Conservation (phyloP, 64 coral and sea anemone species). For the Stichodactyla mertensii region DNA sequence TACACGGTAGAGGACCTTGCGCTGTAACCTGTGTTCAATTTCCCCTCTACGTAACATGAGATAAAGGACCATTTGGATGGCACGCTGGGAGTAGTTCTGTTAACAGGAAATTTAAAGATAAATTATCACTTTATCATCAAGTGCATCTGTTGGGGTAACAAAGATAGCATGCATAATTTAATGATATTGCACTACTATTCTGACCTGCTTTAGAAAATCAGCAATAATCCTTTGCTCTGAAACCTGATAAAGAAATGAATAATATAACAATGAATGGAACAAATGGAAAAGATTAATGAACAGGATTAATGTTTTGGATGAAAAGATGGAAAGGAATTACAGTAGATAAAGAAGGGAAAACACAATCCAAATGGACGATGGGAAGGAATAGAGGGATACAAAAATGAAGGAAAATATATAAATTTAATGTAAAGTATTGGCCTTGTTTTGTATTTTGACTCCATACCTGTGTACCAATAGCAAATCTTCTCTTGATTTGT, state of each 20-base stretch:
- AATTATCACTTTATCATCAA: too few relatives aligned
- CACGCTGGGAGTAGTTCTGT: constrained; percentile 91
- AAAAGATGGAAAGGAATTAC: not conserved
- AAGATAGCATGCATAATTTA: too few relatives aligned
- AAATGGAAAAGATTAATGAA: not conserved
- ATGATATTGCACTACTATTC: not conserved
- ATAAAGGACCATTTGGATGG: constrained; percentile 84
- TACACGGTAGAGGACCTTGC: constrained; percentile 92
- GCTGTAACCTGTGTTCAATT: constrained; percentile 88
- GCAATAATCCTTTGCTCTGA: constrained; percentile 94
- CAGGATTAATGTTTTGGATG: not conserved
- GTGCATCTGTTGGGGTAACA: too few relatives aligned
- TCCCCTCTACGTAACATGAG: constrained; percentile 95
- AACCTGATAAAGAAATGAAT: constrained; percentile 46
- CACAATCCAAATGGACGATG: too few relatives aligned
- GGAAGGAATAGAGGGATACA: too few relatives aligned
- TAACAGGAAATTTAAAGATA: not conserved
- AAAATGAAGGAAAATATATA: too few relatives aligned
- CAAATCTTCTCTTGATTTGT: constrained; percentile 93
- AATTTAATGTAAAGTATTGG: too few relatives aligned
- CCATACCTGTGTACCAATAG: constrained; percentile 92
- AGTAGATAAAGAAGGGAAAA: not conserved
- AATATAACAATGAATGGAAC: not conserved
- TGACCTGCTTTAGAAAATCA: constrained; percentile 92
- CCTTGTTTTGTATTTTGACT: not conserved